phyloP scores from a whole-genome alignment of 2,888 invertebrate genomes.

The Protonemura montana region DNA sequence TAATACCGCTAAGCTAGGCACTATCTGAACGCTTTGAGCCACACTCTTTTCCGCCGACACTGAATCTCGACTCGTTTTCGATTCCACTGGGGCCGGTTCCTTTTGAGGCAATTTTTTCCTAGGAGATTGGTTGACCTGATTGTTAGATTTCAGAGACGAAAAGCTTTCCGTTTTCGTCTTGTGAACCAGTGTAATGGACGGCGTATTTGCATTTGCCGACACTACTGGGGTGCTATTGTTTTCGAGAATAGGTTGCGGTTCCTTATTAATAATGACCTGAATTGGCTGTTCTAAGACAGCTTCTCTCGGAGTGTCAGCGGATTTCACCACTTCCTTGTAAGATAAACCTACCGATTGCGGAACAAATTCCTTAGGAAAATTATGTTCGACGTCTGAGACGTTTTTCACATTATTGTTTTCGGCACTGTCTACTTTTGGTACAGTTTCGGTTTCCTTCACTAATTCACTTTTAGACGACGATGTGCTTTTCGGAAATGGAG shows the following conservation, averaged over 20 bases:
- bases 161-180: constrained; percentile 15
- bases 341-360: constrained; percentile 54
- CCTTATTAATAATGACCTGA: constrained; percentile 52
- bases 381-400: constrained; percentile 31
- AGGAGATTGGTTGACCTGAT: constrained; percentile 37
- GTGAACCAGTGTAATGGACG: constrained; percentile 35
- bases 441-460: constrained; percentile 28
- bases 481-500: constrained; percentile 30
- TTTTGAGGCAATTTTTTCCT: constrained; percentile 17
- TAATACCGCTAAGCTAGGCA: neutral
- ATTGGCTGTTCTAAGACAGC: constrained; percentile 51
- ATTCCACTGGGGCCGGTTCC: constrained; percentile 19
- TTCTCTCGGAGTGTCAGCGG: constrained; percentile 61
- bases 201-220: constrained; percentile 37
- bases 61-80: neutral
- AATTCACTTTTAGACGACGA: constrained; percentile 37
- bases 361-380: constrained; percentile 49
- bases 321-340: constrained; percentile 65
- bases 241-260: constrained; percentile 51
- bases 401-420: constrained; percentile 38
- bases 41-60: constrained; percentile 18
- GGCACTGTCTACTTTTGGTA: constrained; percentile 36
- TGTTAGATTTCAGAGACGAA: constrained; percentile 16
- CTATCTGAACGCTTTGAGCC: constrained; percentile 13
- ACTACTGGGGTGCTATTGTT: constrained; percentile 36